Evolutionary conservation across 2,888 invertebrate species (phyloP).

Genomic region (Dicyrtomina minuta): DNA sequence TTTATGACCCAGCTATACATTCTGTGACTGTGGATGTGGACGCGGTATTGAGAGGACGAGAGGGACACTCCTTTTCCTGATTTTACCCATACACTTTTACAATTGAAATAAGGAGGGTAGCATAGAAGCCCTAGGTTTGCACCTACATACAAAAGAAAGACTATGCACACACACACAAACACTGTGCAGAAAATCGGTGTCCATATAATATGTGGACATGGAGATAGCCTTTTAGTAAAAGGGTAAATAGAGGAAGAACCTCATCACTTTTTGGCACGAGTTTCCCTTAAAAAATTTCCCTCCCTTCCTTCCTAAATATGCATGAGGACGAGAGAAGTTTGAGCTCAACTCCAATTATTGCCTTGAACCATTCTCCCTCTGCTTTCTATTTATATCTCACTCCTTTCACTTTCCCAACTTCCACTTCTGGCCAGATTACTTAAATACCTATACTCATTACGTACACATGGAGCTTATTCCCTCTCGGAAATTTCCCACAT

Average conservation of each 20-base stretch:
- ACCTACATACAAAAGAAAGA: no score
- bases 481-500: background rate
- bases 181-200: no score
- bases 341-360: background rate
- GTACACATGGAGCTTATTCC: no score
- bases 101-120: no score
- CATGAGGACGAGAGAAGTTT: background rate
- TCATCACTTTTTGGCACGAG: slow-evolving; percentile 6
- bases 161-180: no score
- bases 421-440: background rate
- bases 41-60: background rate
- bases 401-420: background rate
- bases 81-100: no score
- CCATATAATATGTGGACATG: background rate
- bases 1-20: no score
- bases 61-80: background rate
- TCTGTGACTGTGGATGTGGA: background rate
- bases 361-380: background rate
- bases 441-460: background rate
- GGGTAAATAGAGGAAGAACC: background rate
- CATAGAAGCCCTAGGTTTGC: no score
- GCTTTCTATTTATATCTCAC: background rate
- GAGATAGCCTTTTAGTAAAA: background rate
- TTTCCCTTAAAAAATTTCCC: background rate
- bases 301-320: slow-evolving; percentile 1